Conservation (phyloP, 2,888 invertebrate genomes). For the Ligdia adustata region DNA sequence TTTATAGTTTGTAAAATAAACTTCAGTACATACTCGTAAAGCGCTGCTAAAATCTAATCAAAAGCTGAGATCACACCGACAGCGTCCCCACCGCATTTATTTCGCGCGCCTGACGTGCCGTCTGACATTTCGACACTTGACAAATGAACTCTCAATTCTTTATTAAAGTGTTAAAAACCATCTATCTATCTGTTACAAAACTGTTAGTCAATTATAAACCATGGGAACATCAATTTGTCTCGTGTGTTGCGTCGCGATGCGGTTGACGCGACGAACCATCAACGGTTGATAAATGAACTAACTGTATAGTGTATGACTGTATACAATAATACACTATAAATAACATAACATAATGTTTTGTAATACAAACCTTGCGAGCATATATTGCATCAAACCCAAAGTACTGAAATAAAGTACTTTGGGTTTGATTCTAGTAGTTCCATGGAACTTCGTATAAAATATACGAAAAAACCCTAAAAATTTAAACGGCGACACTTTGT, state of each 20-base stretch:
- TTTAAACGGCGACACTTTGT: too few relatives aligned
- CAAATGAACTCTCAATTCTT: constrained; percentile 1
- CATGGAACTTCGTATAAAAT: too few relatives aligned
- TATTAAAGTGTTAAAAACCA: constrained; percentile 1
- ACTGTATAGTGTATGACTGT: constrained; percentile 14
- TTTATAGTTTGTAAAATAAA: too few relatives aligned
- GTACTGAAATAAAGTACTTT: not conserved
- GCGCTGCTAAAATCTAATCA: too few relatives aligned
- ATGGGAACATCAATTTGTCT: constrained; percentile 45
- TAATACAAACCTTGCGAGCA: not conserved
- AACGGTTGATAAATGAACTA: constrained; percentile 53
- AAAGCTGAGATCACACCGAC: not conserved
- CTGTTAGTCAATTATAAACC: constrained; percentile 25
- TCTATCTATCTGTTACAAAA: not conserved
- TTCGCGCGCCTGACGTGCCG: not conserved
- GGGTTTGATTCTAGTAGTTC: not conserved
- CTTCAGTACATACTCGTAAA: too few relatives aligned
- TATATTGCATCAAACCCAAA: not conserved
- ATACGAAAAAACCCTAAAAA: too few relatives aligned
- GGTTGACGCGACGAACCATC: constrained; percentile 45
- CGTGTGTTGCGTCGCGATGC: constrained; percentile 37
- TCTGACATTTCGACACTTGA: constrained; percentile 1
- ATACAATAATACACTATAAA: not conserved
- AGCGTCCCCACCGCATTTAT: not conserved
- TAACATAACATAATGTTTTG: too few relatives aligned